Conservation (phyloP, 92 coral and sea anemone species). For the Palythoa caribaeorum region DNA sequence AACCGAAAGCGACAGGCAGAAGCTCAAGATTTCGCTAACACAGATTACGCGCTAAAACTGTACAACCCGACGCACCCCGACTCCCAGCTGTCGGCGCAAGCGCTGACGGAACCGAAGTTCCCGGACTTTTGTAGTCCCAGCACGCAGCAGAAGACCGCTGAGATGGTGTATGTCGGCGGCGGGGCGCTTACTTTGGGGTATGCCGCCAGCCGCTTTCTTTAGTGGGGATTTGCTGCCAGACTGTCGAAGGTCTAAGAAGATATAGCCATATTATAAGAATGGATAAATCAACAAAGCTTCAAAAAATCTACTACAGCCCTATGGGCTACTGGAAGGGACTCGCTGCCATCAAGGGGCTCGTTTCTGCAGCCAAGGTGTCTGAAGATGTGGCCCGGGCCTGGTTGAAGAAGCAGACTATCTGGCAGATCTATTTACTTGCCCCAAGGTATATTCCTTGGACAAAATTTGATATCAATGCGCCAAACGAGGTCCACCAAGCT, state of each 20-base stretch:
- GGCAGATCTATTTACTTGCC: conserved; percentile 41
- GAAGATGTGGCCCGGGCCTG: not conserved
- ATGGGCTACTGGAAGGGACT: conserved; percentile 31
- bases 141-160: not conserved
- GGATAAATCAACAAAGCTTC: too few species aligned
- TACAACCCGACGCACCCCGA: not conserved
- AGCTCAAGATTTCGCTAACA: not conserved
- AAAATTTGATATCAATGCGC: conserved; percentile 17
- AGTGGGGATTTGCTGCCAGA: too few species aligned
- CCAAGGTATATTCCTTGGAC: conserved; percentile 23
- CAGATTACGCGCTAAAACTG: not conserved
- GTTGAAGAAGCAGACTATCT: conserved; percentile 25
- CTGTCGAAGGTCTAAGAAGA: too few species aligned
- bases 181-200: not conserved
- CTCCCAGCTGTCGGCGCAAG: not conserved
- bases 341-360: conserved; percentile 22
- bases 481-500: conserved; percentile 50
- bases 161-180: not conserved
- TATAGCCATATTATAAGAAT: too few species aligned
- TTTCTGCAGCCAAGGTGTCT: conserved; percentile 15
- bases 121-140: not conserved
- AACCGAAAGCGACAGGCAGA: not conserved
- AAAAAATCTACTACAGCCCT: conserved; percentile 26
- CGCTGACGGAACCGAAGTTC: not conserved
- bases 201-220: not conserved